Evolutionary conservation across 2,113 vertebrate species (phyloP), one percentile per base, ranked within the genome.

Genomic region (Formicarius rufipectus): DNA sequence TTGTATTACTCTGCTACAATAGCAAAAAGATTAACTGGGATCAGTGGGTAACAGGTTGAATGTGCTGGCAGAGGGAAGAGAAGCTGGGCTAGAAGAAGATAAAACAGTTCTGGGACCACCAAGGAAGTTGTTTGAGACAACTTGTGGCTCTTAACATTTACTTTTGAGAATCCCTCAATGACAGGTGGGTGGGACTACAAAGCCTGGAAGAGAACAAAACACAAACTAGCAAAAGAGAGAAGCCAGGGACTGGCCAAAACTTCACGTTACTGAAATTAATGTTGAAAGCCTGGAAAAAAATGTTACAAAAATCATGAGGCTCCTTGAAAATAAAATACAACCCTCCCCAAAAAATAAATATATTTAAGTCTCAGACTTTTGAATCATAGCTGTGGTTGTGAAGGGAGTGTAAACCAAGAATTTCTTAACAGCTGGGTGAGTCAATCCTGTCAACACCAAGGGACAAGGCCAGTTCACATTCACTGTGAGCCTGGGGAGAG

Each of bases 1-100:
- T 75, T 91, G 42, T 49, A 50, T 92, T 90, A 80, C 45, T 92
- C 14, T 50, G 66, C 71, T 31, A 81, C 39, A 63, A 81, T 30
- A 93, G 75, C 58, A 69, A 77, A 80, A 71, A 63, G 33, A 93
- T 93, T 84, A 90, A 84, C 64, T 77, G 42, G 53, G 16, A 63
- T 74, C 72, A 94, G 83, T 88, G 60, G 59, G 67, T 47, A 87
- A 71, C 24, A n/a, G 62, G 77, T 62, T 90, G 49, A 69, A 82
- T 3, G 3, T 37, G 44, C 58, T 45, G 18, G 28, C 24, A 73
- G 59, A 79, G 40, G 14, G 55, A 66, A 85, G n/a, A 74, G 68
- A 42, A 88, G 40, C 27, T n/a, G 60, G 82, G n/a, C 37, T 76
- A 49, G 59, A 25, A 52, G 31, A 69, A 33, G 55, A 63, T 27